phyloP scores from a whole-genome alignment of 2,888 invertebrate species.

The Minunthozetes semirufus region DNA sequence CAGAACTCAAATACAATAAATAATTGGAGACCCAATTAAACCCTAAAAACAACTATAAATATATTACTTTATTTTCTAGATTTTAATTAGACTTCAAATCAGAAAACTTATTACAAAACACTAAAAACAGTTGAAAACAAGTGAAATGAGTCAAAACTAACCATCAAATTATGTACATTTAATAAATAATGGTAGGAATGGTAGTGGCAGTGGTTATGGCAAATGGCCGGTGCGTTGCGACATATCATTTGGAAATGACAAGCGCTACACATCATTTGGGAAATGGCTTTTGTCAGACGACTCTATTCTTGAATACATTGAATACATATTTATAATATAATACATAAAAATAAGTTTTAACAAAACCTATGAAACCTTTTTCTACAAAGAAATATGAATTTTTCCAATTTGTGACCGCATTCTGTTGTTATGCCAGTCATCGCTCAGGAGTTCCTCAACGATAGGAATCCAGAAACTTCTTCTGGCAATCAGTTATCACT shows the following conservation, averaged over 20 bases:
- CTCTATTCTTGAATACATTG: neutral
- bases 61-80: too few relatives aligned
- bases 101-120: neutral
- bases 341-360: neutral
- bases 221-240: conserved; percentile 2
- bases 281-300: conserved; percentile 11
- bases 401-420: conserved; percentile 5
- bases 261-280: conserved; percentile 10
- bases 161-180: neutral
- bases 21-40: neutral
- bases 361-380: neutral
- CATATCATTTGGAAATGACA: conserved; percentile 9
- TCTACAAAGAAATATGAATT: neutral
- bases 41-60: neutral
- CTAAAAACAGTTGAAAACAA: neutral
- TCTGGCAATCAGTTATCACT: neutral
- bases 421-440: neutral
- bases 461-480: neutral
- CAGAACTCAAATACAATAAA: neutral
- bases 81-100: neutral
- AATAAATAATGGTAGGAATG: neutral
- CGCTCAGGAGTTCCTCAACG: neutral
- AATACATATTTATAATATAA: neutral
- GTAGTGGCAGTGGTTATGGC: neutral
- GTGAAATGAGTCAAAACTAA: neutral